Evolutionary conservation across 2,113 vertebrate genomes (phyloP).

Genomic region (Neotoma lepida): DNA sequence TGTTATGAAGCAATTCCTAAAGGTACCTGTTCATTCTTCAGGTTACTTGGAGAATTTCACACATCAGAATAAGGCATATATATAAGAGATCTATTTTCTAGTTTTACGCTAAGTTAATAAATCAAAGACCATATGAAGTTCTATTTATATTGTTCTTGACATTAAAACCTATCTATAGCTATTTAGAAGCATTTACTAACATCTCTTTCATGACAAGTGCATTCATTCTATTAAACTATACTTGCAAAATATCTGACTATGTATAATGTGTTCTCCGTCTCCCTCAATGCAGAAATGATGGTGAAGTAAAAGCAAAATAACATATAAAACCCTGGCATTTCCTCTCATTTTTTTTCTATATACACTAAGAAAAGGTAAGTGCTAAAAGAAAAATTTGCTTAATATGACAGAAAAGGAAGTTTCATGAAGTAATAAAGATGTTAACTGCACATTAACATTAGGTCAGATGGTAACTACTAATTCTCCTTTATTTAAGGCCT

Average conservation of each 20-base stretch:
- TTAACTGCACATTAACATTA: slow-evolving; percentile 41
- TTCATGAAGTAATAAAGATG: slow-evolving; percentile 3
- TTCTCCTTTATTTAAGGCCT: slow-evolving; percentile 14
- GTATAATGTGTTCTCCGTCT: not conserved
- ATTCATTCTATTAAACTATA: not conserved
- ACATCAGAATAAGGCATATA: not conserved
- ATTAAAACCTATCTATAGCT: not conserved
- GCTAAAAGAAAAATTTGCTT: slow-evolving; percentile 12
- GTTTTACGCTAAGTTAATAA: slow-evolving; percentile 7
- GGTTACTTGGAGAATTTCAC: slow-evolving; percentile 7
- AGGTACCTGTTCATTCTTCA: not conserved
- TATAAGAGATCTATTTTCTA: not conserved
- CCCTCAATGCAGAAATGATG: not conserved
- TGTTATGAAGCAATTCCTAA: not conserved
- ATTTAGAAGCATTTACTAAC: not conserved
- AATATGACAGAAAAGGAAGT: not conserved
- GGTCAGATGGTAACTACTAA: not conserved
- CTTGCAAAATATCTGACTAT: not conserved
- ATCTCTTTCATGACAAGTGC: slow-evolving; percentile 25
- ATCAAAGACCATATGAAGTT: not conserved
- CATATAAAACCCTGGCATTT: not conserved
- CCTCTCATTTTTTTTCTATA: slow-evolving; percentile 6
- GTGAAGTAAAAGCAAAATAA: not conserved
- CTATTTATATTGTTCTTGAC: slow-evolving; percentile 30
- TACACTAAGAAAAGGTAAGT: not conserved